phyloP scores from a whole-genome alignment of 2,888 invertebrate species.

The Apantesis nais region DNA sequence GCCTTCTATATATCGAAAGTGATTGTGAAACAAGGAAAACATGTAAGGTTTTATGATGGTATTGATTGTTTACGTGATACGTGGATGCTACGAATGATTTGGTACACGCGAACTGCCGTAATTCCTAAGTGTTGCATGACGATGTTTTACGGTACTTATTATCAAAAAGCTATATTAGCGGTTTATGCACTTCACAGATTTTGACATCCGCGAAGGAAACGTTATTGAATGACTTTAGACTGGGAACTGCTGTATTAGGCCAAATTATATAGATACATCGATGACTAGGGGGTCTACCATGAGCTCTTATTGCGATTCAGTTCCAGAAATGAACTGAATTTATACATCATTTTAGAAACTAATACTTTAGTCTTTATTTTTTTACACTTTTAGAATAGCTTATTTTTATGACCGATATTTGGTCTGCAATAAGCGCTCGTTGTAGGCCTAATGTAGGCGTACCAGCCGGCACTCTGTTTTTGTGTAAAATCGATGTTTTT shows the following conservation, averaged over 20 bases:
- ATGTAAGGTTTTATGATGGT: constrained; percentile 34
- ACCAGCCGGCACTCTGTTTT: too few species aligned
- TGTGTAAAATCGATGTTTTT: background rate
- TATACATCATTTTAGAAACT: too few species aligned
- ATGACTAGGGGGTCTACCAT: too few species aligned
- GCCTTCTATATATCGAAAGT: constrained; percentile 43
- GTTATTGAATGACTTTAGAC: background rate
- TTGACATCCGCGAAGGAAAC: background rate
- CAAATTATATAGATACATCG: background rate
- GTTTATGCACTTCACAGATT: constrained; percentile 3
- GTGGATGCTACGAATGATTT: constrained; percentile 56
- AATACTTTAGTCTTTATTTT: too few species aligned
- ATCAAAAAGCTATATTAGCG: constrained; percentile 47
- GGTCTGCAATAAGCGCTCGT: too few species aligned
- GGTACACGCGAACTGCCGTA: constrained; percentile 71
- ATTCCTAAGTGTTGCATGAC: constrained; percentile 69
- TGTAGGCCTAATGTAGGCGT: too few species aligned
- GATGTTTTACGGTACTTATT: constrained; percentile 53
- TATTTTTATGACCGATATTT: too few species aligned
- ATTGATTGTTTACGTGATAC: constrained; percentile 40
- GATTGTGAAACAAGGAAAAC: constrained; percentile 59
- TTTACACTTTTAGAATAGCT: too few species aligned
- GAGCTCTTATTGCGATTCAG: too few species aligned
- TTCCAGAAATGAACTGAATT: too few species aligned
- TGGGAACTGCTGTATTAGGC: background rate